phyloP scores from a whole-genome alignment of 30 jellyfish, hydroid and myxozoan genomes.

The Chironex yamaguchii region DNA sequence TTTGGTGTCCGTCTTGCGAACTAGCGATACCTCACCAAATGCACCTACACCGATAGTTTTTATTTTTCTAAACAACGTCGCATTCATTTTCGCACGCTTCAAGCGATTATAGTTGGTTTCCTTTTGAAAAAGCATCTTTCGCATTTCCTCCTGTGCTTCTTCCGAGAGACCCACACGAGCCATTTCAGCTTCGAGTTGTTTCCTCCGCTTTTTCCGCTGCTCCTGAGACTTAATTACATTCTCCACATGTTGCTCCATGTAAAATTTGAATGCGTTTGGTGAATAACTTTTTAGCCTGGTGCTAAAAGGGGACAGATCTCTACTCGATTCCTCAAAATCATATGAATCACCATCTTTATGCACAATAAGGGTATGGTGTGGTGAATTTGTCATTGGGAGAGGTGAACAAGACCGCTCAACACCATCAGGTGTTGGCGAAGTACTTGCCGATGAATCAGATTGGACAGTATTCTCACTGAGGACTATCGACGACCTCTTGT shows the following conservation, averaged over 20 bases:
- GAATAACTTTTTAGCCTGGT: conserved; percentile 87
- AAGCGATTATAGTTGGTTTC: conserved; percentile 95
- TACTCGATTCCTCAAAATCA: conserved; percentile 37
- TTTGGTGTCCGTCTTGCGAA: conserved; percentile 88
- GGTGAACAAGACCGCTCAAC: conserved; percentile 98
- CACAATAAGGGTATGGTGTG: conserved; percentile 87
- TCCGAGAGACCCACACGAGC: conserved; percentile 90
- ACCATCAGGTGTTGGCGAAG: conserved; percentile 91
- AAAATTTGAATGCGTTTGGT: conserved; percentile 95
- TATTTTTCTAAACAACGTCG: conserved; percentile 83
- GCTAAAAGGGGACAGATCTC: conserved; percentile 48
- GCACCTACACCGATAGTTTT: conserved; percentile 98
- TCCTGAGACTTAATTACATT: conserved; percentile 79
- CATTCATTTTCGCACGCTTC: conserved; percentile 95
- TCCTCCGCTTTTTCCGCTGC: conserved; percentile 80
- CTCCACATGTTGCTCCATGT: conserved; percentile 99
- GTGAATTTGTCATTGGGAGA: conserved; percentile 87
- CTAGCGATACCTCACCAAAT: conserved; percentile 96
- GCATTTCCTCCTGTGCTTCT: conserved; percentile 96
- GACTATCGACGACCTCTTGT: conserved; percentile 78
- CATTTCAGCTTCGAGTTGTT: conserved; percentile 95
- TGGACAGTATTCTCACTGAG: conserved; percentile 76
- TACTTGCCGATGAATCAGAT: conserved; percentile 92
- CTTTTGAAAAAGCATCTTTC: conserved; percentile 89
- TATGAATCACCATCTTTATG: conserved; percentile 49